Evolutionary conservation across 2,888 invertebrate species (phyloP).

Genomic region (Hypselothyrea guttata): DNA sequence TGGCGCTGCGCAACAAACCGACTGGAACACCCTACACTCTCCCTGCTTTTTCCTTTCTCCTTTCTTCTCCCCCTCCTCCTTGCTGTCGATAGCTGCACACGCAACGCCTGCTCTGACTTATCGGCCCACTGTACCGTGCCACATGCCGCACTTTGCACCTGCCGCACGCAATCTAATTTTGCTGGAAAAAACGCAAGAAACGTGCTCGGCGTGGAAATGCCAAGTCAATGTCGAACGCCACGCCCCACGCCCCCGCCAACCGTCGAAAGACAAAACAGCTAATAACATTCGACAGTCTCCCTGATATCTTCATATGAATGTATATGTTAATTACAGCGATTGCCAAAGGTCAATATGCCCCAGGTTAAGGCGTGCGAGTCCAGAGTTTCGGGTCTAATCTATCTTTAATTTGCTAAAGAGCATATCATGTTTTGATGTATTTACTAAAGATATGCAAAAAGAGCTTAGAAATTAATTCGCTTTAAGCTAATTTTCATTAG

Average conservation of each 20-base stretch:
- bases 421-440: too few relatives aligned
- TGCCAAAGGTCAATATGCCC: too few relatives aligned
- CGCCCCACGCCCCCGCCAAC: slow-evolving; percentile 19
- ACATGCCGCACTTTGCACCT: slow-evolving; percentile 58
- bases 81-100: slow-evolving; percentile 43
- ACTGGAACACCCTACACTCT: neutral
- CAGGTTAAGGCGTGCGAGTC: too few relatives aligned
- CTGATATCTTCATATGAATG: slow-evolving; percentile 34
- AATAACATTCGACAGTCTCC: slow-evolving; percentile 31
- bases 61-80: neutral
- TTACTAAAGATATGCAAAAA: too few relatives aligned
- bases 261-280: slow-evolving; percentile 28
- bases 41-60: too few relatives aligned
- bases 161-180: slow-evolving; percentile 72
- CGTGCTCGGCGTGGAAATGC: slow-evolving; percentile 43
- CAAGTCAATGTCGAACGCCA: slow-evolving; percentile 3
- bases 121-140: slow-evolving; percentile 12
- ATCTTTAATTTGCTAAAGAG: too few relatives aligned
- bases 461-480: too few relatives aligned
- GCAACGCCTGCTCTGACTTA: slow-evolving; percentile 38
- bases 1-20: slow-evolving; percentile 28
- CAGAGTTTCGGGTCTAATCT: too few relatives aligned
- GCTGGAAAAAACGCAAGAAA: slow-evolving; percentile 22
- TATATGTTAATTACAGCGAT: too few relatives aligned
- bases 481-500: too few relatives aligned